Evolutionary conservation across 1,140 invertebrate genomes (phyloP), one percentile per base, ranked within the genome.

Genomic region (Platyscapa corneri): DNA sequence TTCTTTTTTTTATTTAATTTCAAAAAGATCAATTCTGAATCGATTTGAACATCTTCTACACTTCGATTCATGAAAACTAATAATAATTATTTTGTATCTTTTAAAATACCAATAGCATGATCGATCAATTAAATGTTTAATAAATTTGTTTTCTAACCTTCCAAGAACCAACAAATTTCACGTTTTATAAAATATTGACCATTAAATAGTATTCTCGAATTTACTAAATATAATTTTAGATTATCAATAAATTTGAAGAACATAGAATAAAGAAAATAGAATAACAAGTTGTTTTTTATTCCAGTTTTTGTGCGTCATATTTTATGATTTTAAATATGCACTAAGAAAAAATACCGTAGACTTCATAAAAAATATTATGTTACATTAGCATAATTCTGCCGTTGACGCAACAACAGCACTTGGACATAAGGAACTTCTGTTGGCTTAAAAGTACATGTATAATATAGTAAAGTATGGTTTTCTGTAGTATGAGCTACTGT

Each of bases 381-480:
- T 53, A 53, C 20, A 82, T 82, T 82, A 82, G 67, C 42, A 82
- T 82, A 82, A 82, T 82, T 82, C 46, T 30, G 46, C 30, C 80
- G 80, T 82, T 82, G 67, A 53, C 7, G 64, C 64, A 81, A 81
- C 64, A 81, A 37, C 64, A 81, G 64, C 23, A 14, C 78, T 70
- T 70, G 39, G 42, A 18, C 37, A 65, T 65, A 65, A 79, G 56
- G 37, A 79, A 65, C 56, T 79, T 79, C 53, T 64, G 77, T 79
- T 65, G 18, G 49, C 18, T 53, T 16, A 53, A 12, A 53, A 53
- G 18, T 53, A 53, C 18, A 53, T 16, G 3, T 20, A 20, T 53
- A 53, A 7, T 12, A 53, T 53, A 53, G 18, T 18, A 53, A 53
- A 53, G 18, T 53, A 16, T 16, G 3, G 2, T 20, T 53, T 53